Conservation (phyloP, 1,140 invertebrate species). For the Cheumatopsyche charites region DNA sequence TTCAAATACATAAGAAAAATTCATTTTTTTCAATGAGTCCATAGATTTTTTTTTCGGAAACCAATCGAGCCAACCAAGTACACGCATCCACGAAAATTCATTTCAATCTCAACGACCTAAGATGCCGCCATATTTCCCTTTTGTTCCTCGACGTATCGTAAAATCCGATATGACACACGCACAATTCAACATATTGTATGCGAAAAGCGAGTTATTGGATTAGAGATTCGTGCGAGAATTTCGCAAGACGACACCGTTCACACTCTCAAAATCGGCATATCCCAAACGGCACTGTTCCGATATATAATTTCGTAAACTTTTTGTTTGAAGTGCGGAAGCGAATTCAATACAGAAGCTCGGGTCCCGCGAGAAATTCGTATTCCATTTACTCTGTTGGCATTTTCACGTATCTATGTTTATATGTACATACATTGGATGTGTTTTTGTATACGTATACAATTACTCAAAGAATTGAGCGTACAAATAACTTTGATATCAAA, state of each 20-base stretch:
- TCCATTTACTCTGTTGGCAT: slow-evolving; percentile 14
- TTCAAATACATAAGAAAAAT: too few relatives aligned
- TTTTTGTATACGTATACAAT: background rate
- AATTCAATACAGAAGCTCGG: slow-evolving; percentile 2
- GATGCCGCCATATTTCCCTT: too few relatives aligned
- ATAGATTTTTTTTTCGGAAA: too few relatives aligned
- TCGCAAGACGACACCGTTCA: background rate
- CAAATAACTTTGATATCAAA: background rate
- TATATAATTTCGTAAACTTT: slow-evolving; percentile 23
- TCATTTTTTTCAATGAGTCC: too few relatives aligned
- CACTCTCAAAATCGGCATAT: slow-evolving; percentile 8
- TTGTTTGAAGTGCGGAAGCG: slow-evolving; percentile 25
- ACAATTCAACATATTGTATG: too few relatives aligned
- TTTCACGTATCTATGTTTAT: background rate
- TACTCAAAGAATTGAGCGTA: too few relatives aligned
- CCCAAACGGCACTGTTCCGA: background rate
- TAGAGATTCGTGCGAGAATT: slow-evolving; percentile 18
- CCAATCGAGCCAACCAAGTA: too few relatives aligned
- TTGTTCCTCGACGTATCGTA: background rate
- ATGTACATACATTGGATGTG: background rate
- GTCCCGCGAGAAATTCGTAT: slow-evolving; percentile 23
- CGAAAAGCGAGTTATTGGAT: slow-evolving; percentile 6
- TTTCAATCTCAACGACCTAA: background rate
- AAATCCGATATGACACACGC: too few relatives aligned
- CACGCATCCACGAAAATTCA: too few relatives aligned